Evolutionary conservation across 1,140 invertebrate genomes (phyloP), one percentile per base, ranked within the genome.

Genomic region (Ostrea denselamellosa): DNA sequence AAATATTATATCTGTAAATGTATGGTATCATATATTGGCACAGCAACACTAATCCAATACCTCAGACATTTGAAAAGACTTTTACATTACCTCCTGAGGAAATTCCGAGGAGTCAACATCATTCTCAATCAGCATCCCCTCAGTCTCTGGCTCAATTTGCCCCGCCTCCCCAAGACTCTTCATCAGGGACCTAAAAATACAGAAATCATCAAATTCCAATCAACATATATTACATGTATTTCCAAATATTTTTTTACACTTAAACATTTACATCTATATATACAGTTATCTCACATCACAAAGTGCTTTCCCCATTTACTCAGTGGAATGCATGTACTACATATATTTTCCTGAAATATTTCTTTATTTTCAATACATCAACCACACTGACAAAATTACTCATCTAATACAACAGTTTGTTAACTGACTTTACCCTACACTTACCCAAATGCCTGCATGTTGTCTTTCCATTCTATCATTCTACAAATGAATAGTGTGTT

Each of bases 81-180:
- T n/a, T 62, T n/a, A 17, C 22, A 54, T 85, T 85, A 95, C 94
- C 89, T 96, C 94, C 0, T 96, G 92, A 25, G 95, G 94, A 95
- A 96, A 97, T 52, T 97, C 97, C 62, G 94, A 95, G 58, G 96
- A 93, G 95, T 97, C 96, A 84, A 99, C 95, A 92, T 96, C 96
- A 94, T 97, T 96, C 93, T 98, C 96, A 12, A 97, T 94, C 71
- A 99, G 95, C 93, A 99, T 97, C 12, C 97, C 97, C 92, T 96
- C 96, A 7, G 97, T 97, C 95, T 98, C 97, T 68, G 96, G 95
- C 68, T 96, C 96, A 90, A 99, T 95, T 90, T 98, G 96, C 10
- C 97, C 97, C 68, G 96, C 95, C 87, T 96, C 95, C 0, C 98
- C 98, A 81, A 99, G 95, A 85, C 96, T 96, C 91, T 96, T 95